phyloP scores from a whole-genome alignment of 2,113 vertebrate genomes.

The Galeopterus variegatus region DNA sequence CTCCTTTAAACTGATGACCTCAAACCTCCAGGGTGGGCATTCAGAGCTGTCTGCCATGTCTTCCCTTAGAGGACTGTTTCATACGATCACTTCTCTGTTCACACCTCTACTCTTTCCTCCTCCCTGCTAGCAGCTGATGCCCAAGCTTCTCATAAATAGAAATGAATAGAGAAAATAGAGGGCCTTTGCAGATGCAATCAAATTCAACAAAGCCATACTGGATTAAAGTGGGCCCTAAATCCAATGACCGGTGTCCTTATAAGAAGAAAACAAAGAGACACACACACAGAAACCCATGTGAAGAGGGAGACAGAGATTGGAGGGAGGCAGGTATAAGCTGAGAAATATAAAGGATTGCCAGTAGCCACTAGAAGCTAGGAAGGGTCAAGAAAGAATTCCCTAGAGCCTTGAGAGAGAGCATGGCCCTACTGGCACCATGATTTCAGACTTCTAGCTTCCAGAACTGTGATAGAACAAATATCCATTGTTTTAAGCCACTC shows the following conservation, averaged over 20 bases:
- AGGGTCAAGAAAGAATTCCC: neutral
- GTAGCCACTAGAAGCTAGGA: neutral
- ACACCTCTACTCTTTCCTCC: neutral
- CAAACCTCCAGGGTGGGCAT: neutral
- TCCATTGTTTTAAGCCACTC: neutral
- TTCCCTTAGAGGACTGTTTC: neutral
- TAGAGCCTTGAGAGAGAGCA: neutral
- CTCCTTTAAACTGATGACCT: neutral
- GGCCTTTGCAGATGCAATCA: neutral
- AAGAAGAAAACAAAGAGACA: neutral
- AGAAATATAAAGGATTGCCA: neutral
- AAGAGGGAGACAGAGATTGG: neutral
- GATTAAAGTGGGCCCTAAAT: neutral
- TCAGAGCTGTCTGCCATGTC: neutral
- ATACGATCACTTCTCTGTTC: neutral
- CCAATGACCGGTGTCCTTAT: neutral
- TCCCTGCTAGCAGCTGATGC: neutral
- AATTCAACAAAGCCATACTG: neutral
- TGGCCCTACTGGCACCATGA: neutral
- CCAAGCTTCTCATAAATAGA: slow-evolving; percentile 1
- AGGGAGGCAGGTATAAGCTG: neutral
- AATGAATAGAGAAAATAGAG: neutral
- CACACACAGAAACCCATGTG: neutral
- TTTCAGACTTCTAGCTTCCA: neutral
- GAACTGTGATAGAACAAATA: neutral